Conservation (phyloP, 2,888 invertebrate species). For the Trachelus tabidus region DNA sequence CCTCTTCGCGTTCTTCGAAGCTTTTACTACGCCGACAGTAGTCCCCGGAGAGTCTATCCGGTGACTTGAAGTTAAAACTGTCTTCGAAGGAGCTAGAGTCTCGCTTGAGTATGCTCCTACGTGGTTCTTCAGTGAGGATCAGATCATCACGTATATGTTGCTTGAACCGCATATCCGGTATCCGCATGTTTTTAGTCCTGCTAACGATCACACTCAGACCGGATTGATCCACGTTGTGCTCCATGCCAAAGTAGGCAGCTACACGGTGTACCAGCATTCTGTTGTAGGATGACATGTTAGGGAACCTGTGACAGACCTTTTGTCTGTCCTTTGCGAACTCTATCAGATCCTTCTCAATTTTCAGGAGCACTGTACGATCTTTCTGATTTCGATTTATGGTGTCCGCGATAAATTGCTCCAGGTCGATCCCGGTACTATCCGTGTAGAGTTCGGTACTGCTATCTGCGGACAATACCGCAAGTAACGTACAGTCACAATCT, state of each 20-base stretch:
- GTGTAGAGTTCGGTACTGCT: constrained; percentile 81
- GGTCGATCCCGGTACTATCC: constrained; percentile 83
- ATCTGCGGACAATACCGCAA: constrained; percentile 68
- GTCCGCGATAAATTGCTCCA: constrained; percentile 88
- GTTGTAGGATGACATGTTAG: constrained; percentile 94
- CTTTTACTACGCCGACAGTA: constrained; percentile 82
- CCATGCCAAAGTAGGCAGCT: constrained; percentile 93
- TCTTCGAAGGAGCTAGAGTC: constrained; percentile 86
- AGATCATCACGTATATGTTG: constrained; percentile 76
- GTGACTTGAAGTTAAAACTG: constrained; percentile 68
- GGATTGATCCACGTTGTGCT: constrained; percentile 90
- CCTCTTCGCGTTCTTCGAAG: constrained; percentile 91
- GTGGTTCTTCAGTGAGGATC: constrained; percentile 75
- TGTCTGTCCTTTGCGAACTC: constrained; percentile 81
- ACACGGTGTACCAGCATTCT: constrained; percentile 96
- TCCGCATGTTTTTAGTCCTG: constrained; percentile 77
- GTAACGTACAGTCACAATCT: constrained; percentile 11
- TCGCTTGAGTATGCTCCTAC: constrained; percentile 84
- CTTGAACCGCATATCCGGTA: constrained; percentile 79
- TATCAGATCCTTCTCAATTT: constrained; percentile 89
- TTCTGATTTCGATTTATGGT: constrained; percentile 91
- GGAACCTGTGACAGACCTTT: constrained; percentile 77
- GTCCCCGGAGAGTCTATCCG: constrained; percentile 73
- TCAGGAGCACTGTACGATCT: constrained; percentile 85
- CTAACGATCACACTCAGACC: constrained; percentile 87